Evolutionary conservation across 2,888 invertebrate genomes (phyloP), one percentile per base, ranked within the genome.

Genomic region (Blera fallax): DNA sequence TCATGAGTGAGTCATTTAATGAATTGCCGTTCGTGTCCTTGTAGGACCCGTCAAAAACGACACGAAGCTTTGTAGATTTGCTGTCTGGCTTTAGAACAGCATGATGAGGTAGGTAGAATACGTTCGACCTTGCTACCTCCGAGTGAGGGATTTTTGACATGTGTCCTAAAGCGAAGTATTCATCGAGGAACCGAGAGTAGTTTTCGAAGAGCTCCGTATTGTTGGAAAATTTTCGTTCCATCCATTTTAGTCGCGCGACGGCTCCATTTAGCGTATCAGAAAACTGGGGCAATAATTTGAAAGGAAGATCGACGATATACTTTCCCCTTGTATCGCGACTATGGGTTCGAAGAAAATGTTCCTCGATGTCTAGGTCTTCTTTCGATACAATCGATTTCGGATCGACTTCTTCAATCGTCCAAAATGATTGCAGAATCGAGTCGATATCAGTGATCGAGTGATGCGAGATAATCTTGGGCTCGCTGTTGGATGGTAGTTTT

Each of bases 91-190:
- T 43, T 29, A 40, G 62, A n/a, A n/a, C n/a, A n/a, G n/a, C 62
- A 37, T 73, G 65, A 8, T 76, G 58, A 8, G 76, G 76, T 1
- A 78, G 32, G 14, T 70, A 72, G 29, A 77, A 77, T 1, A 58
- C 48, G 7, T 70, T 64, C 0, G 24, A 34, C 1, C 54, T 69
- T 10, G 3, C 6, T 11, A 70, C 32, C 16, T 77, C 69, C 0
- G 40, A 2, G 24, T 2, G 24, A 24, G 24, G 24, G 4, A 24
- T 3, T n/a, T n/a, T n/a, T n/a, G 4, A 29, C 76, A 67, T 77
- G 37, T 60, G 69, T 0, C 77, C 60, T 29, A 52, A 60, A 1
- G 60, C 11, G 2, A 78, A n/a, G 52, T 78, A 69, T 21, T 78
- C 60, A 3, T 52, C 50, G n/a, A 69, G 29, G 43, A 78, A 74